Evolutionary conservation across 2,113 vertebrate species (phyloP).

Genomic region (Ptilorrhoa leucosticta): DNA sequence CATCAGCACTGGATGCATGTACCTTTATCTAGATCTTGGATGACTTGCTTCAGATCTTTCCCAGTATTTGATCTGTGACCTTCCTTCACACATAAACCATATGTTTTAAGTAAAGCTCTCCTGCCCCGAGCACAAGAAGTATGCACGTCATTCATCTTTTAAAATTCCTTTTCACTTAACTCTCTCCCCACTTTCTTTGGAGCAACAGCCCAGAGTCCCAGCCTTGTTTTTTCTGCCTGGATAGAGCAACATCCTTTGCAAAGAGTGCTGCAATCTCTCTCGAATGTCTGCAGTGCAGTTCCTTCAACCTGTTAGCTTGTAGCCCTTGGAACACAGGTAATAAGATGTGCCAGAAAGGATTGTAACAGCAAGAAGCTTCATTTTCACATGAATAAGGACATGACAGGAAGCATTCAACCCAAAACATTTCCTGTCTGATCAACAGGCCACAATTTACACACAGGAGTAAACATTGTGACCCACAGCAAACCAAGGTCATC

Average conservation of each 20-base stretch:
- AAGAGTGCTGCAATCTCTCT: not conserved
- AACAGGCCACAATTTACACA: conserved; percentile 11
- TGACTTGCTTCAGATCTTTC: not conserved
- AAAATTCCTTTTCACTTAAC: not conserved
- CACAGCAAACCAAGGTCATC: not conserved
- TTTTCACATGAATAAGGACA: conserved; percentile 37
- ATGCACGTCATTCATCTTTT: not conserved
- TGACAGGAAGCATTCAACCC: conserved; percentile 18
- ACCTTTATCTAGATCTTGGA: not conserved
- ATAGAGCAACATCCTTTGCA: not conserved
- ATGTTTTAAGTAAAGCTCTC: not conserved
- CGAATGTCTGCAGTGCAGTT: fast-evolving
- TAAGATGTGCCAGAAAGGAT: not conserved
- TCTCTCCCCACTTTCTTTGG: not conserved
- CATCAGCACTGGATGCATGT: fast-evolving
- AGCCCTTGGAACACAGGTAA: not conserved
- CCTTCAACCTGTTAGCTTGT: not conserved
- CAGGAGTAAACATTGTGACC: not conserved
- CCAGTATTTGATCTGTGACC: not conserved
- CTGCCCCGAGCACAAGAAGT: not conserved
- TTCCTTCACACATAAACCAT: not conserved
- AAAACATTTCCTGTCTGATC: conserved; percentile 33
- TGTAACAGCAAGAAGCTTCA: not conserved
- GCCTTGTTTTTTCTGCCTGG: not conserved
- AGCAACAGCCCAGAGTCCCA: not conserved